A percentile compares a stretch with the other conserved stretches of the same genome.
Evolutionary conservation across 2,113 vertebrate species (phyloP).

Genomic region (Eulacestoma nigropectus): DNA sequence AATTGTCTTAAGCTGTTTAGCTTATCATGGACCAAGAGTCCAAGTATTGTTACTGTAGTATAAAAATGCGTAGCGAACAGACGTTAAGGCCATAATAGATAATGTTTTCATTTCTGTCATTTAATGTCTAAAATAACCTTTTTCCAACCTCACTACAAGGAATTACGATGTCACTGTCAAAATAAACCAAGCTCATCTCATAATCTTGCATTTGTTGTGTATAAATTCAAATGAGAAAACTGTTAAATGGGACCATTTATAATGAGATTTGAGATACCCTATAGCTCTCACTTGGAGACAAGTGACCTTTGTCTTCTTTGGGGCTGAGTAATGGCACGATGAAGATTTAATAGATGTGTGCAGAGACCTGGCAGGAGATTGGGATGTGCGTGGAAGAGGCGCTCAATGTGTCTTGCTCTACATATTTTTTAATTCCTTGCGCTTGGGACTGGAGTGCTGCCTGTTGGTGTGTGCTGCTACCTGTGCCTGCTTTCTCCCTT

Average conservation of each 20-base stretch:
- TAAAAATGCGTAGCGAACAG: background rate
- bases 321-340: background rate
- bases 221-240: conserved; percentile 41
- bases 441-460: background rate
- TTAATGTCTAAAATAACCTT: background rate
- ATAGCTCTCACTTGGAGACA: conserved; percentile 42
- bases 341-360: conserved; percentile 31
- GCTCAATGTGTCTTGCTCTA: background rate
- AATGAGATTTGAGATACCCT: conserved; percentile 47
- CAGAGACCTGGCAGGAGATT: background rate
- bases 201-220: conserved; percentile 30
- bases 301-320: conserved; percentile 37
- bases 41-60: background rate
- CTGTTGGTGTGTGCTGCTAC: background rate
- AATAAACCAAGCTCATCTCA: background rate
- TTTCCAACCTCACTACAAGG: background rate
- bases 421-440: background rate
- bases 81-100: background rate
- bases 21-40: background rate
- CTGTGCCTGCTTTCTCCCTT: background rate
- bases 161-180: background rate
- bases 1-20: background rate
- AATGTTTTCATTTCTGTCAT: background rate
- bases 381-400: background rate
- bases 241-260: conserved; percentile 40